Conservation (phyloP, 2,113 vertebrate genomes). For the Callopanchax toddi region DNA sequence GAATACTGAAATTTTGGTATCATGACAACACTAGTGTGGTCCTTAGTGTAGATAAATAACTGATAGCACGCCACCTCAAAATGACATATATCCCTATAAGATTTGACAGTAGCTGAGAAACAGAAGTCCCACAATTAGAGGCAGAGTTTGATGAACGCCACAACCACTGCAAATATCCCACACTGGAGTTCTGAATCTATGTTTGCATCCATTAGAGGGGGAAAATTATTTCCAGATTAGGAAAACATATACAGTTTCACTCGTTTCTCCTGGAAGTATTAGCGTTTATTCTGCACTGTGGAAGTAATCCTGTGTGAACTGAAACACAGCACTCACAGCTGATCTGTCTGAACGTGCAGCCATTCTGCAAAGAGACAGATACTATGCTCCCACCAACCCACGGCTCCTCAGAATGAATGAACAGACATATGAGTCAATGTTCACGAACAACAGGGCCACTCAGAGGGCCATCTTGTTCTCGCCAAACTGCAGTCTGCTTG, state of each 20-base stretch:
- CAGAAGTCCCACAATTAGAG: conserved; percentile 31
- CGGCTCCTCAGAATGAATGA: conserved; percentile 42
- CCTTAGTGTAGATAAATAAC: no score
- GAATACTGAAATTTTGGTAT: no score
- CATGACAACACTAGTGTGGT: no score
- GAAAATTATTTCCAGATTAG: conserved; percentile 44
- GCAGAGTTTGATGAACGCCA: conserved; percentile 46
- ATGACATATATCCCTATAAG: no score
- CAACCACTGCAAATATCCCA: conserved; percentile 64
- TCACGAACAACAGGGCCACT: conserved; percentile 52
- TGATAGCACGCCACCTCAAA: no score
- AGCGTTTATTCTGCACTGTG: background rate
- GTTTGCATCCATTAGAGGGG: conserved; percentile 45
- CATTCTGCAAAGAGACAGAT: conserved; percentile 16
- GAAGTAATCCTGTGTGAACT: background rate
- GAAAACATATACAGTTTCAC: conserved; percentile 14
- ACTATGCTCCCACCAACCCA: conserved; percentile 25
- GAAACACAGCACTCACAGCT: background rate
- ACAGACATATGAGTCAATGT: conserved; percentile 31
- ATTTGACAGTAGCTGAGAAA: conserved; percentile 50
- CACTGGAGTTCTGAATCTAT: conserved; percentile 64
- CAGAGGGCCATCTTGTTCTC: conserved; percentile 59
- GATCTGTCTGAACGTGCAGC: conserved; percentile 4
- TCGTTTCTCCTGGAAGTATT: background rate
- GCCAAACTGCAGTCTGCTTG: conserved; percentile 44